Percentiles rank a stretch among this genome's conserved stretches.
Conservation (phyloP, 2,888 invertebrate species). For the Andrena praecox region DNA sequence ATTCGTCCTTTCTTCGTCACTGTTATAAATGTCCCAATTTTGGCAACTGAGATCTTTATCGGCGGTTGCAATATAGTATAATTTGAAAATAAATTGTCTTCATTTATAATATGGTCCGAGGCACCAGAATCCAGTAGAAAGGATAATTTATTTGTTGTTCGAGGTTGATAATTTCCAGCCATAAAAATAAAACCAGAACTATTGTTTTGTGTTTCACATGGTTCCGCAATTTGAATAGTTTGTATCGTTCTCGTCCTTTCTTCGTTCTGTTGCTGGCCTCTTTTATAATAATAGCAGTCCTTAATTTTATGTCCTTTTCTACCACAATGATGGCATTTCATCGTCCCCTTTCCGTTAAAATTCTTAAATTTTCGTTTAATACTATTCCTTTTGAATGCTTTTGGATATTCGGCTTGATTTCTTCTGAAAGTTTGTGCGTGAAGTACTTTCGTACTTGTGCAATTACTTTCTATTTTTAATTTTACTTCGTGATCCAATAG, state of each 20-base stretch:
- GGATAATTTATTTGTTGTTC: background rate
- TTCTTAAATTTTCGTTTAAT: background rate
- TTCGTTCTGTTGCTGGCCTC: background rate
- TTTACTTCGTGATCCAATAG: slow-evolving; percentile 2
- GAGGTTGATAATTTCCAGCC: background rate
- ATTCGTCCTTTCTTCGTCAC: background rate
- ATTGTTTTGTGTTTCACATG: background rate
- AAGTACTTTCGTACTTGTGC: background rate
- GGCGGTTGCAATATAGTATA: background rate
- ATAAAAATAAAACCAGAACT: background rate
- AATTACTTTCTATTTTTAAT: background rate
- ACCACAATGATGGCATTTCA: slow-evolving; percentile 11
- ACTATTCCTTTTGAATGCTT: background rate
- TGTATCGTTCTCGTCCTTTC: background rate
- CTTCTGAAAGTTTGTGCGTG: background rate
- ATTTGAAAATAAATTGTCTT: background rate
- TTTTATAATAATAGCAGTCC: slow-evolving; percentile 13
- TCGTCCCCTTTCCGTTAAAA: background rate
- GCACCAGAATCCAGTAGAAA: slow-evolving; percentile 5
- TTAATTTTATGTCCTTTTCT: slow-evolving; percentile 2
- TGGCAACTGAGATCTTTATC: background rate
- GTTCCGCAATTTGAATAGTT: background rate
- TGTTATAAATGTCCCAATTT: background rate
- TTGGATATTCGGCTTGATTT: background rate
- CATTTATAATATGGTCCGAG: background rate